Evolutionary conservation across 2,797 vertebrate species (phyloP), one percentile per base, ranked within the genome.

Genomic region (Aphelocoma californica): DNA sequence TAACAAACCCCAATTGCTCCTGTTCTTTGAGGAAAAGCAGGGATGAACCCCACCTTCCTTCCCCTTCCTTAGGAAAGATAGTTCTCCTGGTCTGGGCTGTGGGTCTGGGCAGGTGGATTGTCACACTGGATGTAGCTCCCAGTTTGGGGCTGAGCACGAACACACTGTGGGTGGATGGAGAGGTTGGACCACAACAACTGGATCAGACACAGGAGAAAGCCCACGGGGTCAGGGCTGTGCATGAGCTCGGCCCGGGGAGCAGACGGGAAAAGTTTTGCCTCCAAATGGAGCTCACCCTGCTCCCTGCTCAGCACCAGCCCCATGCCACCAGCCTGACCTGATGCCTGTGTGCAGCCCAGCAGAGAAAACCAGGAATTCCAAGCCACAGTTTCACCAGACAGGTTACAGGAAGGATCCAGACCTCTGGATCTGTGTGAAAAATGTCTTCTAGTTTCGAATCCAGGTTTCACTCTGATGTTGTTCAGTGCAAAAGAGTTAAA

Each of bases 401-500:
- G 36, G 73, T 75, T 28, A 74, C 29, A 51, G 66, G 20, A 72
- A 50, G 62, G 89, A 91, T 83, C 66, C 23, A 75, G 60, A 79
- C 47, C 69, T 42, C 85, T 25, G 79, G 78, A 81, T 56, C 84
- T 31, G 1, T 0, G 2, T 47, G 81, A 81, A 77, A 84, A 88
- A 69, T 18, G 5, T 79, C 64, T 81, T 79, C 90, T 74, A 31
- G 60, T 95, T 87, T 87, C 3, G 1, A 88, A 78, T 62, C 86
- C 79, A 91, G 89, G 74, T 78, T 87, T 91, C 66, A 23, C 92
- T 94, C 75, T 0, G 24, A 79, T 69, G 94, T 80, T 94, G 78
- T 92, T 96, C 96, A 95, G 96, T 96, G 93, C 94, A 96, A 96
- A 97, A 96, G 88, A 92, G 90, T 95, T 97, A 91, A 96, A 96